phyloP scores from a whole-genome alignment of 2,797 vertebrate species.

The Poeciliopsis paucimaculata region DNA sequence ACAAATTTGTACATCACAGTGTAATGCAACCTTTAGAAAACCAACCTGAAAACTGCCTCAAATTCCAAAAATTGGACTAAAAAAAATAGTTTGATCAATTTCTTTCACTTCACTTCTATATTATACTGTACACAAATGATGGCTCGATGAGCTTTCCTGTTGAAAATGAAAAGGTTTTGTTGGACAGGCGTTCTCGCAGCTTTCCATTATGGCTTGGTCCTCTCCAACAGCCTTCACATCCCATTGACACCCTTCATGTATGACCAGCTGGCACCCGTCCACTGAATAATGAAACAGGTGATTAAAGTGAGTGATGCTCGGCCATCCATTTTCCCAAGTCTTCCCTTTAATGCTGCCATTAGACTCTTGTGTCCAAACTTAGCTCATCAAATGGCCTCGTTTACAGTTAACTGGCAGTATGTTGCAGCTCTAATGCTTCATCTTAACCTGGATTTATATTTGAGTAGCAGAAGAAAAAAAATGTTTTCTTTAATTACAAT shows the following conservation, averaged over 20 bases:
- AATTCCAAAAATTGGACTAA: background rate
- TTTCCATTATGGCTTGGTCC: slow-evolving; percentile 33
- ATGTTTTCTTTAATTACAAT: background rate
- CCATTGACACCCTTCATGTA: slow-evolving; percentile 76
- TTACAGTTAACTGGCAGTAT: slow-evolving; percentile 68
- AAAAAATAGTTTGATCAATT: background rate
- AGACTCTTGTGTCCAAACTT: slow-evolving; percentile 77
- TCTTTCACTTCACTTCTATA: background rate
- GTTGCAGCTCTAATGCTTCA: slow-evolving; percentile 64
- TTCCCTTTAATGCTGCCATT: slow-evolving; percentile 72
- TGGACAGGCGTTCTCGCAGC: slow-evolving; percentile 38
- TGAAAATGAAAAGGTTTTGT: slow-evolving; percentile 44
- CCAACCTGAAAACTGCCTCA: background rate
- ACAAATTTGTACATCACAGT: background rate
- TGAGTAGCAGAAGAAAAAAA: slow-evolving; percentile 1
- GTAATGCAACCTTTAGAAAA: background rate
- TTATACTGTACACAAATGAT: background rate
- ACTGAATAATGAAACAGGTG: slow-evolving; percentile 80
- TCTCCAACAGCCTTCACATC: slow-evolving; percentile 35
- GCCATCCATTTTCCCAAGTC: slow-evolving; percentile 72
- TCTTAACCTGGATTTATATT: slow-evolving; percentile 58
- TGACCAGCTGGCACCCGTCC: slow-evolving; percentile 73
- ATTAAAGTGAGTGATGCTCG: slow-evolving; percentile 80
- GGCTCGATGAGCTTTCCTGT: background rate
- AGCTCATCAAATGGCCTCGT: slow-evolving; percentile 78